A percentile compares a stretch with the other conserved stretches of the same genome.
phyloP scores from a whole-genome alignment of 2,113 vertebrate genomes.

The Galeopterus variegatus region DNA sequence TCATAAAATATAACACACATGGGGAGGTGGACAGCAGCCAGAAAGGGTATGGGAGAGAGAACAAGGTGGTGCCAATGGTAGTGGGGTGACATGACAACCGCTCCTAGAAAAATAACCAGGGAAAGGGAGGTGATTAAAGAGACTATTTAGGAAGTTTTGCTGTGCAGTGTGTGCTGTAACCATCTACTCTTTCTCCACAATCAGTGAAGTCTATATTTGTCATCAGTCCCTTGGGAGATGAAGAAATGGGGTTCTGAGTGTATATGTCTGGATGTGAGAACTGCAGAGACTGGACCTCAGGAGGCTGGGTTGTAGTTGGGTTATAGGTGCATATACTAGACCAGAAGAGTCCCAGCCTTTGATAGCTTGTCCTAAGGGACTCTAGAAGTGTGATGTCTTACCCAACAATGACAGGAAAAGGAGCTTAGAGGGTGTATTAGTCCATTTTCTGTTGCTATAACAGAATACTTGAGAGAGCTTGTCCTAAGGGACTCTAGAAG shows the following conservation, averaged over 20 bases:
- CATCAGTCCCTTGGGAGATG: not conserved
- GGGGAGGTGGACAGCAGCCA: not conserved
- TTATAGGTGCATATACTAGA: not conserved
- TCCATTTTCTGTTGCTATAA: too few relatives aligned
- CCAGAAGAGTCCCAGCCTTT: not conserved
- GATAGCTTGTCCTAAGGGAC: not conserved
- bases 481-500: not conserved
- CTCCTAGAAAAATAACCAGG: not conserved
- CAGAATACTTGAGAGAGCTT: not conserved
- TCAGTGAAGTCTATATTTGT: not conserved
- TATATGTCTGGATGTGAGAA: too few relatives aligned
- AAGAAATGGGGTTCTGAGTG: not conserved
- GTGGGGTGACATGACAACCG: rapidly evolving
- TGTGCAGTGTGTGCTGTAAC: rapidly evolving
- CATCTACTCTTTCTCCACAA: not conserved
- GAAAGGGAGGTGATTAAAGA: too few relatives aligned
- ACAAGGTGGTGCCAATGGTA: rapidly evolving
- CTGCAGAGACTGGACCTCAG: not conserved
- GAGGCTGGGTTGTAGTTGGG: not conserved
- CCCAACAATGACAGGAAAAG: not conserved
- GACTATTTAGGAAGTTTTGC: not conserved
- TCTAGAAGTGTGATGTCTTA: not conserved
- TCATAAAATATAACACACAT: not conserved
- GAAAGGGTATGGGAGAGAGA: not conserved
- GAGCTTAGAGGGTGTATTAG: not conserved